These are phyloP conservation scores for Tachina lurida DNA, from an alignment of 2,888 invertebrate genomes.

Conservation along the genomic window DNA sequence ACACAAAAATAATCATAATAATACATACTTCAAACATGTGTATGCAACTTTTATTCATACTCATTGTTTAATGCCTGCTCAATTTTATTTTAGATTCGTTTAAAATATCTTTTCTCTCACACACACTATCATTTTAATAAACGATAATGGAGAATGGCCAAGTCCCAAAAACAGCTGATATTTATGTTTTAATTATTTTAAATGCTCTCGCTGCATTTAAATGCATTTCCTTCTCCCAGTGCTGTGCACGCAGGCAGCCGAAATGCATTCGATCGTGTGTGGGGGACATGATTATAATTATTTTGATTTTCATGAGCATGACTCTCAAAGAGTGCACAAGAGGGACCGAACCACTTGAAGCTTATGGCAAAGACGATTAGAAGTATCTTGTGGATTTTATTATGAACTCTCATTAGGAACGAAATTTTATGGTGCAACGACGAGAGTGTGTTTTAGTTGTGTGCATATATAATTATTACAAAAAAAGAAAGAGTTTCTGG, in stretches of 20 bases:
- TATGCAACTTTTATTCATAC: slow-evolving; percentile 36
- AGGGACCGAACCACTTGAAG: not conserved
- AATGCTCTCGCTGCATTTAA: not conserved
- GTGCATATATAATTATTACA: not conserved
- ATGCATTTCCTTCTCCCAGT: slow-evolving; percentile 17
- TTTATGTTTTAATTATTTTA: slow-evolving; percentile 6
- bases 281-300: not conserved
- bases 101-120: slow-evolving; percentile 26
- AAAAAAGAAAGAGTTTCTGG: slow-evolving; percentile 27
- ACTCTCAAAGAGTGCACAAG: slow-evolving; percentile 4
- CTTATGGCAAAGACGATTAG: not conserved
- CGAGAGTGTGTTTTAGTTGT: slow-evolving; percentile 9
- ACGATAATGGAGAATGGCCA: not conserved
- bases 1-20: slow-evolving; percentile 38
- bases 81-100: slow-evolving; percentile 20
- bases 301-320: slow-evolving; percentile 17
- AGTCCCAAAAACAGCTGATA: slow-evolving; percentile 57
- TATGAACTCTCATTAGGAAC: slow-evolving; percentile 30
- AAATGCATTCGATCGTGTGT: slow-evolving; percentile 35
- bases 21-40: slow-evolving; percentile 50
- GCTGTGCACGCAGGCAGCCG: not conserved
- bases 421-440: not conserved
- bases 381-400: slow-evolving; percentile 55
- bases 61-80: slow-evolving; percentile 8
- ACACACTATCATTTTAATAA: slow-evolving; percentile 13